Evolutionary conservation across 2,113 vertebrate genomes (phyloP).

Genomic region (Poeciliopsis prolifica): DNA sequence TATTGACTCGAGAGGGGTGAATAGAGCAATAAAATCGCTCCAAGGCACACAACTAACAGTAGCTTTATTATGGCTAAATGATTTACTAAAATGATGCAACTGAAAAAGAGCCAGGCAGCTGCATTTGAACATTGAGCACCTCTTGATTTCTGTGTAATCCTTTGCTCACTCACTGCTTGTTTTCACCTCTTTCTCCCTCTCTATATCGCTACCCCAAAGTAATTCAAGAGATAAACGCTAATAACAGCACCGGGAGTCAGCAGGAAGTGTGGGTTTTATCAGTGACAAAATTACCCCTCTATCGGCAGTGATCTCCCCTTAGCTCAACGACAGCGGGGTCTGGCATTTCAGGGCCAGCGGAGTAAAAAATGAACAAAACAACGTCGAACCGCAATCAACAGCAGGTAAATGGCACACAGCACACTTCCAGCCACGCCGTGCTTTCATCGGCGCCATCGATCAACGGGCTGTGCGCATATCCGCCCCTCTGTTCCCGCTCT

Average conservation of each 20-base stretch:
- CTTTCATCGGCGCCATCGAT: constrained; percentile 56
- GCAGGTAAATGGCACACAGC: constrained; percentile 37
- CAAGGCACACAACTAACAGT: constrained; percentile 24
- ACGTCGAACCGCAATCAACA: constrained; percentile 38
- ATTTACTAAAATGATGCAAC: constrained; percentile 27
- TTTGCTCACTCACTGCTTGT: constrained; percentile 14
- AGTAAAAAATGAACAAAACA: constrained; percentile 6
- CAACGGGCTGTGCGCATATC: constrained; percentile 32
- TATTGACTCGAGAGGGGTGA: not conserved
- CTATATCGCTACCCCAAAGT: constrained; percentile 12
- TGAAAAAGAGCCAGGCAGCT: constrained; percentile 4
- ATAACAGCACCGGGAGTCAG: constrained; percentile 22
- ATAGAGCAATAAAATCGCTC: constrained; percentile 25
- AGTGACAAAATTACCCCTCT: constrained; percentile 37
- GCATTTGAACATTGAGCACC: constrained; percentile 17
- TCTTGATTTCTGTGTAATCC: constrained; percentile 3
- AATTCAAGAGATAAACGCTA: constrained; percentile 43
- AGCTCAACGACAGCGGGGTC: constrained; percentile 13
- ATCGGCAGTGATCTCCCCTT: constrained; percentile 42
- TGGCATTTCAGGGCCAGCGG: constrained; percentile 37
- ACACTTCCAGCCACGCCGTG: constrained; percentile 5
- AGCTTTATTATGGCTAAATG: constrained; percentile 34
- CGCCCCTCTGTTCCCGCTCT: constrained; percentile 29
- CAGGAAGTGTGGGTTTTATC: constrained; percentile 44
- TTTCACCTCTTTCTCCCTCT: constrained; percentile 6